These are phyloP conservation scores for Caenorhabditis sulstoni DNA, from an alignment of 2,888 invertebrate genomes.

Conservation along the genomic window DNA sequence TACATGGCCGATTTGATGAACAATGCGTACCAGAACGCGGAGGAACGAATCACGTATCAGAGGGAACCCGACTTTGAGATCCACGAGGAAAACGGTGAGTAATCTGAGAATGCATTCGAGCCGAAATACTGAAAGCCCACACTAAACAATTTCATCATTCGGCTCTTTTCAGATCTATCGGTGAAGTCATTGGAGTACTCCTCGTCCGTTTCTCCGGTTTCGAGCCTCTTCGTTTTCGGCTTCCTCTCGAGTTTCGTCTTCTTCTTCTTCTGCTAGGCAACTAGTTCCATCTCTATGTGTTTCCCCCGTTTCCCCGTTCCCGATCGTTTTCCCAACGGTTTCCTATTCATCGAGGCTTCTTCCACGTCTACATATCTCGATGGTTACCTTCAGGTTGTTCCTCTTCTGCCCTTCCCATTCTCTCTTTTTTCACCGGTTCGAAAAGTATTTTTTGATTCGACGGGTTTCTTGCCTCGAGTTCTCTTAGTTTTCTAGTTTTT, in stretches of 20 bases:
- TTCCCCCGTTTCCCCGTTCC: not conserved
- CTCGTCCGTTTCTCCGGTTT: constrained; percentile 18
- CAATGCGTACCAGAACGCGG: constrained; percentile 30
- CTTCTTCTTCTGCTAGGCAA: not conserved
- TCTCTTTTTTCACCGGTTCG: constrained; percentile 28
- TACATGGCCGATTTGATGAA: constrained; percentile 47
- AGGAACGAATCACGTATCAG: constrained; percentile 39
- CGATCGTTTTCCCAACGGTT: not conserved
- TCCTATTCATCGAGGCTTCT: not conserved
- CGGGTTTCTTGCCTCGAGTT: constrained; percentile 45
- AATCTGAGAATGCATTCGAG: not conserved
- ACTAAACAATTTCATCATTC: too few species aligned
- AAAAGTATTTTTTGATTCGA: constrained; percentile 17
- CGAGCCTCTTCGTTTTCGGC: not conserved
- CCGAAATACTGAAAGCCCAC: too few species aligned
- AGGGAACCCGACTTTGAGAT: constrained; percentile 53
- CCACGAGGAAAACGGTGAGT: constrained; percentile 53
- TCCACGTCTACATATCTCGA: constrained; percentile 35
- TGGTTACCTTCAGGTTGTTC: constrained; percentile 34
- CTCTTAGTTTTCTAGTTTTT: constrained; percentile 18
- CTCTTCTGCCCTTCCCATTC: constrained; percentile 6
- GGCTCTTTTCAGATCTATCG: constrained; percentile 29
- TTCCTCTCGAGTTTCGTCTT: not conserved
- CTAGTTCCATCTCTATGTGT: too few species aligned
- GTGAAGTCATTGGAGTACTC: constrained; percentile 55